A percentile compares a stretch with the other conserved stretches of the same genome.
These are phyloP conservation scores for Sardina pilchardus DNA, from an alignment of 2,113 vertebrate species.

Conservation along the genomic window DNA sequence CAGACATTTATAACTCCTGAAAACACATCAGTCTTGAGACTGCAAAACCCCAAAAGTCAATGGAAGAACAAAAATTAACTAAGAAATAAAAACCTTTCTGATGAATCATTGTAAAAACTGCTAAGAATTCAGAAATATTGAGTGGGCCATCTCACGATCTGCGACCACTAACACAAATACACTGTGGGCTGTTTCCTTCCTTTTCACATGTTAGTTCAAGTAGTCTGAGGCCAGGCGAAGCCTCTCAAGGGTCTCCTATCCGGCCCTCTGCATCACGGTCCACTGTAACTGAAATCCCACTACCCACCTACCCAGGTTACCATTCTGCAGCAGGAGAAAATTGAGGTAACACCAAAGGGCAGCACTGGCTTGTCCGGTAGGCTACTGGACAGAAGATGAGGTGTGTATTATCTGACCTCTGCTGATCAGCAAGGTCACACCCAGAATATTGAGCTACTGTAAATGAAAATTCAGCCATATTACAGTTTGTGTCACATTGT, in stretches of 20 bases:
- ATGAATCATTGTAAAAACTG: background rate
- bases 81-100: background rate
- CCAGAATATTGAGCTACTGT: too few species aligned
- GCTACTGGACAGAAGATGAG: background rate
- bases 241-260: background rate
- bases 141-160: constrained; percentile 3
- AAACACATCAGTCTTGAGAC: background rate
- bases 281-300: background rate
- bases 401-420: background rate
- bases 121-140: background rate
- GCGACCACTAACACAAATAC: constrained; percentile 21
- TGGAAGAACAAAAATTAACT: background rate
- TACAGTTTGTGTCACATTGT: background rate
- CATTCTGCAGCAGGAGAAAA: background rate
- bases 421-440: background rate
- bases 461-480: too few species aligned
- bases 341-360: background rate
- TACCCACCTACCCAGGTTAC: background rate
- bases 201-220: background rate
- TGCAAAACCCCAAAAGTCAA: background rate
- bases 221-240: background rate
- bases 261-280: background rate
- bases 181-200: background rate
- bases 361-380: background rate
- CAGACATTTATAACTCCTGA: background rate